These are phyloP conservation scores for Drosophila parthenogenetica DNA, from an alignment of 2,888 invertebrate genomes.

Conservation along the genomic window DNA sequence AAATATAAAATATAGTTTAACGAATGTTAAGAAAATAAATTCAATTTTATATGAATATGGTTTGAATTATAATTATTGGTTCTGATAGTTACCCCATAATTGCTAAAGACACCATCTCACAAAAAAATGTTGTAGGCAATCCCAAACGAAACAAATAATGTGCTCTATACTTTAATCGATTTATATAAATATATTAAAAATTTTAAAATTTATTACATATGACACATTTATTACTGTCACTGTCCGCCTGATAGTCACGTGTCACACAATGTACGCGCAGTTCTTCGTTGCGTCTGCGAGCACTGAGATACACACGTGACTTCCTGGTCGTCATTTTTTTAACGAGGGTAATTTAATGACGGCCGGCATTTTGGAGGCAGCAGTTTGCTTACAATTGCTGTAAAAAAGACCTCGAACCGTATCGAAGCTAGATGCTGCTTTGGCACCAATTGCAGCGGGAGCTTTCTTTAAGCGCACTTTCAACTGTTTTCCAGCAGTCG, in stretches of 20 bases:
- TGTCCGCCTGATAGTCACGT: slow-evolving; percentile 5
- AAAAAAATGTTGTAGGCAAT: not conserved
- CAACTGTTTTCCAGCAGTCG: not conserved
- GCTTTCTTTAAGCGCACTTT: not conserved
- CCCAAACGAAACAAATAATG: not conserved
- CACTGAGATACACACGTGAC: slow-evolving; percentile 16
- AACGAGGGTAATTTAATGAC: slow-evolving; percentile 3
- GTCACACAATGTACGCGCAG: slow-evolving; percentile 13
- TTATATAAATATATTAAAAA: slow-evolving; percentile 5
- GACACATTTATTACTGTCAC: not conserved
- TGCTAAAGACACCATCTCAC: too few relatives aligned
- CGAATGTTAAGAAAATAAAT: too few relatives aligned
- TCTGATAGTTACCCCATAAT: too few relatives aligned
- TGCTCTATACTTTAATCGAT: not conserved
- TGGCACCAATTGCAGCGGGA: not conserved
- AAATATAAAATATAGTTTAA: too few relatives aligned
- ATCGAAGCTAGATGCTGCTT: slow-evolving; percentile 27
- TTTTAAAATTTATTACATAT: slow-evolving; percentile 10
- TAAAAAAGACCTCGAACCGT: slow-evolving; percentile 17
- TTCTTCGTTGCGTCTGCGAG: not conserved
- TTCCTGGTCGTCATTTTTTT: slow-evolving; percentile 4
- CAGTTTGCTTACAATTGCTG: not conserved
- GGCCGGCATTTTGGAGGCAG: not conserved
- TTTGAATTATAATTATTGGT: too few relatives aligned
- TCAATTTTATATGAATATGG: too few relatives aligned